Evolutionary conservation across 2,888 invertebrate species (phyloP), one percentile per base, ranked within the genome.

Genomic region (Tricholauxania praeusta): DNA sequence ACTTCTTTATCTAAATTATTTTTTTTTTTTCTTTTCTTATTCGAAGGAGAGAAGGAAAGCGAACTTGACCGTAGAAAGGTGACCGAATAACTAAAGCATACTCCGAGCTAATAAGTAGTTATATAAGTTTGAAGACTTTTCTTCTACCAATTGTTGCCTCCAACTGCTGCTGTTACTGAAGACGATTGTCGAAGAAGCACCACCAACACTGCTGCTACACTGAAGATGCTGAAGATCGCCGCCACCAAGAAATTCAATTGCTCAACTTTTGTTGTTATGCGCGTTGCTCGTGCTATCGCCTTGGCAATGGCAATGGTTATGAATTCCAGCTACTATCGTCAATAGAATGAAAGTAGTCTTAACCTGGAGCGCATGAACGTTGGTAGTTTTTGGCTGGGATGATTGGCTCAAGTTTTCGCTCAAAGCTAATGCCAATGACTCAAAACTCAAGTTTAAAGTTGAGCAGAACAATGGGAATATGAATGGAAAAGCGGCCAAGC

Each of bases 41-140:
- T 72, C 74, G 73, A 7, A 76, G 77, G 76, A 72, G 76, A 80
- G 39, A 10, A 39, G 80, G 78, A 79, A 81, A 80, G 83, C 85
- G 86, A 84, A 85, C 86, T 86, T 86, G 86, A 86, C 86, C 86
- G 85, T 85, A 82, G 85, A 83, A 85, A 84, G 85, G 84, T 85
- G 85, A 86, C 86, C 86, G 86, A 84, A 82, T 86, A 86, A 86
- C 86, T 86, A 85, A 86, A 84, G 82, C 80, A 83, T 84, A 82
- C 82, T 82, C 81, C 81, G 79, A 80, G 80, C 81, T 84, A 83
- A 84, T 84, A 84, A 81, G 80, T 83, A 82, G 86, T 86, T 86
- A 86, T 86, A 86, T 86, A 86, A 86, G 85, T 84, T 84, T 82
- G 82, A 83, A 83, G 83, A 80, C 80, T 84, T 84, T 83, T 81